These are phyloP conservation scores for Tachina fera DNA, from an alignment of 2,888 invertebrate genomes.

Conservation along the genomic window DNA sequence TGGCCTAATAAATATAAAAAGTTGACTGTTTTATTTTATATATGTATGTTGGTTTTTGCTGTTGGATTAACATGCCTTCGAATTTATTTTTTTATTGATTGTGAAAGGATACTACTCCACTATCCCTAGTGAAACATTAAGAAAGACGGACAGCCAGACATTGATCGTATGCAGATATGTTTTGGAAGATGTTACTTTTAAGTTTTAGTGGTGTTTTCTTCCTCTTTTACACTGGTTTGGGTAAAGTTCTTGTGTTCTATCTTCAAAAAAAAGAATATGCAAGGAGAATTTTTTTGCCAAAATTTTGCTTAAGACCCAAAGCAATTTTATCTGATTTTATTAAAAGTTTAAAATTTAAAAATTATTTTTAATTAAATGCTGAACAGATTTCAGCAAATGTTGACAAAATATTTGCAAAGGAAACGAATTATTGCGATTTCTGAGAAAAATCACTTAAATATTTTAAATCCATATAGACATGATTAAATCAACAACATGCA, in stretches of 20 bases:
- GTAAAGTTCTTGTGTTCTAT: slow-evolving; percentile 3
- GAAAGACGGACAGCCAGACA: slow-evolving; percentile 56
- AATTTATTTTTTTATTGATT: slow-evolving; percentile 66
- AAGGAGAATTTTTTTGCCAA: background rate
- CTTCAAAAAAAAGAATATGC: background rate
- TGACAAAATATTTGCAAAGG: slow-evolving; percentile 46
- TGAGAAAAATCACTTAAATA: slow-evolving; percentile 62
- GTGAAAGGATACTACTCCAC: slow-evolving; percentile 53
- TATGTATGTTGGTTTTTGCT: slow-evolving; percentile 16
- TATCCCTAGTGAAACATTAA: slow-evolving; percentile 59
- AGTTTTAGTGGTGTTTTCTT: slow-evolving; percentile 4
- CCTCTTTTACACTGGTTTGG: slow-evolving; percentile 29
- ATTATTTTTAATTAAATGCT: slow-evolving; percentile 70
- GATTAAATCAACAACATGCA: slow-evolving; percentile 47
- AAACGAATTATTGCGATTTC: slow-evolving; percentile 53
- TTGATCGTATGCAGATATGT: slow-evolving; percentile 70
- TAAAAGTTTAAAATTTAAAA: slow-evolving; percentile 68
- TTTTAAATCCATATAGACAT: slow-evolving; percentile 47
- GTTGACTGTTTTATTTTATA: slow-evolving; percentile 60
- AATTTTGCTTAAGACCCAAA: slow-evolving; percentile 23
- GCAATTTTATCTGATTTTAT: slow-evolving; percentile 69
- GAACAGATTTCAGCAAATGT: slow-evolving; percentile 20
- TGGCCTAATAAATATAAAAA: slow-evolving; percentile 81
- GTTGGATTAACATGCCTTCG: slow-evolving; percentile 35
- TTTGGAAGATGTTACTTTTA: slow-evolving; percentile 36